Evolutionary conservation across 2,797 vertebrate genomes (phyloP).

Genomic region (Esox masquinongy): DNA sequence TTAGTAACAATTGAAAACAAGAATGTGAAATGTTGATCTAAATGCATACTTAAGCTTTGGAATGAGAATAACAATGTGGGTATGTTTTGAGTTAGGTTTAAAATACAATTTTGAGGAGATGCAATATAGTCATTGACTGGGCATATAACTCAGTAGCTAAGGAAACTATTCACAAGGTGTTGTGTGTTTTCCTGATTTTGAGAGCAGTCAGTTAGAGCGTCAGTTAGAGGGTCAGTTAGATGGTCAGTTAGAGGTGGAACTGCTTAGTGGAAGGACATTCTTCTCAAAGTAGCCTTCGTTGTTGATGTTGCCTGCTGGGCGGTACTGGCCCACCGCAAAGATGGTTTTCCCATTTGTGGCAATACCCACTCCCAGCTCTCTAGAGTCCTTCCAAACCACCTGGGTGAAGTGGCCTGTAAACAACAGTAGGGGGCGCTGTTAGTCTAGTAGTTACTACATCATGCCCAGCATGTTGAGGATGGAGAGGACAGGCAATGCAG

Average conservation of each 20-base stretch:
- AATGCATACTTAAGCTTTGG: no score
- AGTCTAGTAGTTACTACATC: neutral
- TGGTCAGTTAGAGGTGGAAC: neutral
- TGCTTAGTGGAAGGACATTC: constrained; percentile 48
- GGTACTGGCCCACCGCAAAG: constrained; percentile 57
- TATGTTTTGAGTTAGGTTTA: no score
- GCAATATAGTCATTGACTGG: no score
- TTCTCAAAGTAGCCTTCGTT: constrained; percentile 53
- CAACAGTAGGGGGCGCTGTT: constrained; percentile 13
- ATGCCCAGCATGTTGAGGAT: neutral
- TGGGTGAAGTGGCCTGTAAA: constrained; percentile 60
- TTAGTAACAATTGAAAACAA: no score
- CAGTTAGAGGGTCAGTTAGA: neutral
- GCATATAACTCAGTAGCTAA: no score
- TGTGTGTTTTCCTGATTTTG: no score
- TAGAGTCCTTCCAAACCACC: constrained; percentile 57
- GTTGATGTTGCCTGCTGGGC: constrained; percentile 55
- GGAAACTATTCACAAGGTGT: no score
- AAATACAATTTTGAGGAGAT: no score
- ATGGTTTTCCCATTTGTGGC: constrained; percentile 49
- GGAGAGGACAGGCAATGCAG: neutral
- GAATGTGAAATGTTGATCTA: no score
- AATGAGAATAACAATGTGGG: no score
- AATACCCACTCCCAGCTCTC: constrained; percentile 50
- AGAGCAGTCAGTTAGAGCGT: neutral